Evolutionary conservation across 2,888 invertebrate species (phyloP).

Genomic region (Keiferia lycopersicella): DNA sequence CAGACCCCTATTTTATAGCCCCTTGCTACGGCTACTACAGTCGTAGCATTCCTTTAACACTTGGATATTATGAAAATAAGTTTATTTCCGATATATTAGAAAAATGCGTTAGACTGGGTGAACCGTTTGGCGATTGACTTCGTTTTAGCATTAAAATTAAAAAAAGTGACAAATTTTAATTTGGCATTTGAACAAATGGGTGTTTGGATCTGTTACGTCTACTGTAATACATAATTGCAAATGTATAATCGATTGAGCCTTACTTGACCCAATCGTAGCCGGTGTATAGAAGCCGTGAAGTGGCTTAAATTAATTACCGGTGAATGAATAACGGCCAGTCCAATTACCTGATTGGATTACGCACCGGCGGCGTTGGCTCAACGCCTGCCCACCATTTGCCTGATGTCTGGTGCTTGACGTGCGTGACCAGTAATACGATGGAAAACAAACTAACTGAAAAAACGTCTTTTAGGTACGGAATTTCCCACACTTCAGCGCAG

Average conservation of each 20-base stretch:
- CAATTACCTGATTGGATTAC: slow-evolving; percentile 77
- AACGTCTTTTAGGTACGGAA: too few relatives aligned
- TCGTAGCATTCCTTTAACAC: too few relatives aligned
- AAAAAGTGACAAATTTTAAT: too few relatives aligned
- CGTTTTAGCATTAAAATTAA: too few relatives aligned
- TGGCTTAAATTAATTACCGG: slow-evolving; percentile 65
- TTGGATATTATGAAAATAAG: too few relatives aligned
- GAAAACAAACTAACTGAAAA: slow-evolving; percentile 18
- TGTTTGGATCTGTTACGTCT: not conserved
- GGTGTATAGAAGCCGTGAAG: slow-evolving; percentile 47
- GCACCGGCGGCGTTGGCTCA: slow-evolving; percentile 51
- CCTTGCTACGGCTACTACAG: too few relatives aligned
- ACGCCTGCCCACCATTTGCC: slow-evolving; percentile 40
- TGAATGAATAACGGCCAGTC: slow-evolving; percentile 72
- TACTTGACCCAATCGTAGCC: not conserved
- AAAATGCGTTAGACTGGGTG: too few relatives aligned
- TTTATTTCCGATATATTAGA: too few relatives aligned
- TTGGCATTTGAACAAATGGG: too few relatives aligned
- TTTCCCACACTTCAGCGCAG: too few relatives aligned
- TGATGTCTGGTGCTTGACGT: not conserved
- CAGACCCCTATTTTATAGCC: too few relatives aligned
- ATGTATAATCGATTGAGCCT: not conserved
- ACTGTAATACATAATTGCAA: not conserved
- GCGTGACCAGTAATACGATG: slow-evolving; percentile 23
- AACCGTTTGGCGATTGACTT: too few relatives aligned